Evolutionary conservation across 2,797 vertebrate species (phyloP), one percentile per base, ranked within the genome.

Genomic region (Catharus ustulatus): DNA sequence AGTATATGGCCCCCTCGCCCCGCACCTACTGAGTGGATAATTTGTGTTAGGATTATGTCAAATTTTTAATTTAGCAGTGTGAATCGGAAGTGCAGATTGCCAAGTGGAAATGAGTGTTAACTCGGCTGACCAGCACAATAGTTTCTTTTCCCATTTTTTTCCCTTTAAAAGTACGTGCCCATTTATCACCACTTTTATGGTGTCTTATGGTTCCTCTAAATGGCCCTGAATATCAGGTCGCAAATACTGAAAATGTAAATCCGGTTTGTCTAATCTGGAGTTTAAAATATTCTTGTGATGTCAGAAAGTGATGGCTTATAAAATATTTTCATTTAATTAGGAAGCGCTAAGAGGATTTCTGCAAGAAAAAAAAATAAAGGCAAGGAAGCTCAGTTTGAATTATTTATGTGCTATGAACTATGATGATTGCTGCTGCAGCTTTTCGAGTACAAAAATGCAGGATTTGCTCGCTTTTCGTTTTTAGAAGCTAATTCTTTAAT

Each of bases 271-370:
- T 96, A 85, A 87, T 94, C 72, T 45, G 9, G n/a, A 83, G 79
- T 77, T 89, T 93, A 68, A 94, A 85, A 85, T 93, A 87, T 74
- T 94, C 84, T 87, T 90, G 40, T 87, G 89, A 95, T 93, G 72
- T 80, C 94, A 92, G 51, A 42, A 54, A 91, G 68, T 80, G 90
- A 93, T 14, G 59, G 72, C 32, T 95, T 94, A 82, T 91, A 89
- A 95, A 94, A 82, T 89, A 89, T 85, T 93, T 95, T 97, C 88
- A 94, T 95, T 93, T 90, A 94, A 95, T 97, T 95, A 95, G 73
- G 75, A 80, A 93, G 51, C 23, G 34, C 75, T 94, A 95, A 95
- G 93, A 93, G 89, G 90, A 95, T 97, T 95, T 93, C 75, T 68
- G n/a, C 32, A 51, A 89, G 68, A 6, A 45, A 81, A 75, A 64